Conservation (phyloP, 2,888 invertebrate genomes). For the Synergus japonicus region DNA sequence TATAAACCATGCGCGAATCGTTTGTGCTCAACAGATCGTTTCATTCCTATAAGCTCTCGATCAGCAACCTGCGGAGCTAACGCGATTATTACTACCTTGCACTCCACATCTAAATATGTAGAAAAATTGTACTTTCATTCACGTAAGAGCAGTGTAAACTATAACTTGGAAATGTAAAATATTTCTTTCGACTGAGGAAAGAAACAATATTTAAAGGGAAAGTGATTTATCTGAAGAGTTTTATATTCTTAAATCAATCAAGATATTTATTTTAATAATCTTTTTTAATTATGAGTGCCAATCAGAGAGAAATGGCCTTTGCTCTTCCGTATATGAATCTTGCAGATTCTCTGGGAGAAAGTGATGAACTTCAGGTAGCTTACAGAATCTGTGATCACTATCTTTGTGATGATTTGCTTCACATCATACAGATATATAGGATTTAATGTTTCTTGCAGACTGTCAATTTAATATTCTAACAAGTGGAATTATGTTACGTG, state of each 20-base stretch:
- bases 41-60: constrained; percentile 13
- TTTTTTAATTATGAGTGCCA: constrained; percentile 37
- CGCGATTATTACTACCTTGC: constrained; percentile 19
- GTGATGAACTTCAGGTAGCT: constrained; percentile 35
- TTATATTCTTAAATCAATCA: constrained; percentile 11
- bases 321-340: constrained; percentile 27
- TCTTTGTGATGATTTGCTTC: constrained; percentile 31
- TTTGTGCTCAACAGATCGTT: constrained; percentile 41
- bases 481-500: neutral
- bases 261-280: constrained; percentile 5
- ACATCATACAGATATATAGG: constrained; percentile 8
- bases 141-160: neutral
- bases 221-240: constrained; percentile 10
- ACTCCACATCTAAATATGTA: neutral
- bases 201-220: constrained; percentile 10
- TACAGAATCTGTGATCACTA: constrained; percentile 24
- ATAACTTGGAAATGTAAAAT: neutral
- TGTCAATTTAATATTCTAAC: neutral
- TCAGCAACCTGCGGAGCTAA: constrained; percentile 31
- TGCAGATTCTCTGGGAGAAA: constrained; percentile 27
- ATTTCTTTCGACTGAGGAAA: neutral
- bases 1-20: constrained; percentile 52
- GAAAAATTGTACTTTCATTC: constrained; percentile 9
- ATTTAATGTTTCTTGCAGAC: constrained; percentile 13
- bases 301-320: constrained; percentile 36